Conservation (phyloP, 2,113 vertebrate species). For the Phyllostomus hastatus region DNA sequence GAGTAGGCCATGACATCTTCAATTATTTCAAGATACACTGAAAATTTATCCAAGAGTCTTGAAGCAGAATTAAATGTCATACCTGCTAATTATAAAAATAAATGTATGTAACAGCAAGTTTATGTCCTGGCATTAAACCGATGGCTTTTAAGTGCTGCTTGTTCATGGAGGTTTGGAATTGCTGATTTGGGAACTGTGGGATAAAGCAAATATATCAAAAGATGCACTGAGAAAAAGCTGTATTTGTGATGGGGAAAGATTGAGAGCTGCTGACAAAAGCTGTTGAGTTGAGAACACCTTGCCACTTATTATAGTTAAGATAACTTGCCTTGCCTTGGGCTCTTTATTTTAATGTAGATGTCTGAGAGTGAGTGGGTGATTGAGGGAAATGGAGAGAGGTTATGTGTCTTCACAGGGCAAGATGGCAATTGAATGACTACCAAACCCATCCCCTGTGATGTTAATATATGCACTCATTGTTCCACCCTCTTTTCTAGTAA, state of each 20-base stretch:
- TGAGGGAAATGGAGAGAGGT: slow-evolving; percentile 78
- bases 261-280: slow-evolving; percentile 69
- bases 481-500: slow-evolving; percentile 79
- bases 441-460: slow-evolving; percentile 78
- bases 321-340: slow-evolving; percentile 75
- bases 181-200: slow-evolving; percentile 41
- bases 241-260: slow-evolving; percentile 54
- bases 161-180: slow-evolving; percentile 10
- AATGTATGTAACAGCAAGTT: slow-evolving; percentile 43
- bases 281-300: slow-evolving; percentile 75
- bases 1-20: slow-evolving; percentile 27
- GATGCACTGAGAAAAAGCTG: neutral
- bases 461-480: slow-evolving; percentile 82
- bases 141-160: slow-evolving; percentile 52
- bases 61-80: slow-evolving; percentile 65
- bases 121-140: slow-evolving; percentile 34
- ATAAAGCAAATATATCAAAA: slow-evolving; percentile 50
- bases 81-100: slow-evolving; percentile 68
- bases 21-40: slow-evolving; percentile 36
- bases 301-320: slow-evolving; percentile 78
- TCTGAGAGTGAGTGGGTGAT: slow-evolving; percentile 79
- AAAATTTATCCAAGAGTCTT: slow-evolving; percentile 48
- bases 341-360: slow-evolving; percentile 83
- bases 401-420: slow-evolving; percentile 79
- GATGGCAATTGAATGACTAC: slow-evolving; percentile 81